A percentile compares a stretch with the other conserved stretches of the same genome.
Conservation (phyloP, 2,888 invertebrate genomes). For the Lepidochitona cinerea region DNA sequence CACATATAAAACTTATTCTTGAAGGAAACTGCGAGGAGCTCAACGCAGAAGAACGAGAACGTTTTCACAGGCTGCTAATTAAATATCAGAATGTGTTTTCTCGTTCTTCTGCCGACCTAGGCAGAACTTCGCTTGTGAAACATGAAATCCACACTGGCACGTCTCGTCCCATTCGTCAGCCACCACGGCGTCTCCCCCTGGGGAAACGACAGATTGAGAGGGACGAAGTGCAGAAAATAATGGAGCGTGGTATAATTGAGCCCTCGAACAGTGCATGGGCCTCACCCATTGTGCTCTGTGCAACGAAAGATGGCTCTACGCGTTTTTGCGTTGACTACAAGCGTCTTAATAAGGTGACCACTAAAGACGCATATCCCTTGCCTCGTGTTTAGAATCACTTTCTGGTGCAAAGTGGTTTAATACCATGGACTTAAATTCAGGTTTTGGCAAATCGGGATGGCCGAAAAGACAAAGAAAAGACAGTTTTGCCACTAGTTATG, state of each 20-base stretch:
- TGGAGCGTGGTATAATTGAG: constrained; percentile 20
- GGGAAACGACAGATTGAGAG: neutral
- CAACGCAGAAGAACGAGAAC: too few relatives aligned
- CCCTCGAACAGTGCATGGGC: constrained; percentile 60
- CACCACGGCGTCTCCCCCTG: constrained; percentile 8
- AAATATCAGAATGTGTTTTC: constrained; percentile 23
- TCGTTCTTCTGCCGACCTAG: constrained; percentile 11
- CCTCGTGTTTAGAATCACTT: constrained; percentile 18
- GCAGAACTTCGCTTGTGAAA: neutral
- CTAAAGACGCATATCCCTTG: constrained; percentile 20
- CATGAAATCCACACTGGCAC: constrained; percentile 5
- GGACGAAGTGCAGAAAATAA: constrained; percentile 12
- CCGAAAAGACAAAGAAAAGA: constrained; percentile 26
- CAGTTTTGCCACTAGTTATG: constrained; percentile 31
- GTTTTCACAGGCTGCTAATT: too few relatives aligned
- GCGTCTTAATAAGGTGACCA: constrained; percentile 32
- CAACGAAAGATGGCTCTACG: constrained; percentile 55
- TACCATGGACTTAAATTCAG: constrained; percentile 17
- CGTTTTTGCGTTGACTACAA: constrained; percentile 51
- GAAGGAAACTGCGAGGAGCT: constrained; percentile 13
- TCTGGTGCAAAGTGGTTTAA: constrained; percentile 14
- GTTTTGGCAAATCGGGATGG: constrained; percentile 40
- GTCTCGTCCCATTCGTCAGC: constrained; percentile 4
- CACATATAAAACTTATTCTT: constrained; percentile 11
- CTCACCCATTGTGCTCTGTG: constrained; percentile 62